Percentiles rank a stretch among this genome's conserved stretches.
These are phyloP conservation scores for Sardina pilchardus DNA, from an alignment of 2,113 vertebrate species.

Conservation along the genomic window DNA sequence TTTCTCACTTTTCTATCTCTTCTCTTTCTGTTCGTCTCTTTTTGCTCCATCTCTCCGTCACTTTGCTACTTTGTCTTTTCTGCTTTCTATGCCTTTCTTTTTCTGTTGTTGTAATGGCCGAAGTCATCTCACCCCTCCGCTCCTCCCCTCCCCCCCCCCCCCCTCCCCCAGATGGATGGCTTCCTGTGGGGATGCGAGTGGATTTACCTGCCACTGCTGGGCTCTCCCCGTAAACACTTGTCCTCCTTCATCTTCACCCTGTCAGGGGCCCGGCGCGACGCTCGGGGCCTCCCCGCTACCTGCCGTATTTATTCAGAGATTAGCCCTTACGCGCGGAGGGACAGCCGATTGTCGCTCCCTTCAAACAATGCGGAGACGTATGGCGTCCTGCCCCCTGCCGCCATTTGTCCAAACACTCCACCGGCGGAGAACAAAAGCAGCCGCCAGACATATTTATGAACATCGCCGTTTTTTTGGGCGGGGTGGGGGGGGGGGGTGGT, in stretches of 20 bases:
- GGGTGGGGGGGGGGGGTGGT: too few species aligned
- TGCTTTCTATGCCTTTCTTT: neutral
- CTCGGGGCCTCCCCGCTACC: constrained; percentile 43
- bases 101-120: neutral
- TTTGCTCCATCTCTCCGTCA: neutral
- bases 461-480: neutral
- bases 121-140: neutral
- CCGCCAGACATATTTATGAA: neutral
- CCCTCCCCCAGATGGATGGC: constrained; percentile 58
- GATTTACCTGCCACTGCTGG: constrained; percentile 73
- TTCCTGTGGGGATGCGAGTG: constrained; percentile 64
- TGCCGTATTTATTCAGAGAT: constrained; percentile 71
- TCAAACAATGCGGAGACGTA: constrained; percentile 71
- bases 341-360: constrained; percentile 67
- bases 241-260: constrained; percentile 70
- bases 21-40: neutral
- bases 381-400: constrained; percentile 49
- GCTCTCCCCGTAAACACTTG: constrained; percentile 67
- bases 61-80: neutral
- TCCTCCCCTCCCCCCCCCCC: neutral
- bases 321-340: constrained; percentile 62
- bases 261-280: constrained; percentile 59
- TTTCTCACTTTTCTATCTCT: neutral
- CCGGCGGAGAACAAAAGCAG: neutral
- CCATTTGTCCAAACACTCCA: constrained; percentile 43